Evolutionary conservation across 2,797 vertebrate genomes (phyloP).

Genomic region (Danio tinwini): DNA sequence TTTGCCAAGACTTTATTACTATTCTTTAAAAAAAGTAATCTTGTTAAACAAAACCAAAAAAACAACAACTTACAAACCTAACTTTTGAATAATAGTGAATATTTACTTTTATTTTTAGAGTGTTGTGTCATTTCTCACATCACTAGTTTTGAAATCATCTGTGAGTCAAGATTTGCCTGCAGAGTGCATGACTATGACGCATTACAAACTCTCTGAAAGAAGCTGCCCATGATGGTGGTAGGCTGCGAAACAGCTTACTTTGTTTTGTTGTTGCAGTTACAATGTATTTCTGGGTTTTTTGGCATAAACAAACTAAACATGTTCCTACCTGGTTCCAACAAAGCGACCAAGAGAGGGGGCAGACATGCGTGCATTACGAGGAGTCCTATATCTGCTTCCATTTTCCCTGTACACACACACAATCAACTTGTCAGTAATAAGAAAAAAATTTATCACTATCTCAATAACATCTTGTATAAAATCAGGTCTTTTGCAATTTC

Average conservation of each 20-base stretch:
- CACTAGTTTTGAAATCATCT: neutral
- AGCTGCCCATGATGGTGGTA: neutral
- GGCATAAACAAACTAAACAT: neutral
- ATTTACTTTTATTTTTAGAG: neutral
- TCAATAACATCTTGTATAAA: neutral
- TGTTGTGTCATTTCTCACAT: neutral
- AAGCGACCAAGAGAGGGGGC: constrained; percentile 93
- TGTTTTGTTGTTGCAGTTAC: neutral
- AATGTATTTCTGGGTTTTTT: constrained; percentile 7
- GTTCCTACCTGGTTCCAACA: constrained; percentile 85
- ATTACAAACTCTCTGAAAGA: constrained; percentile 6
- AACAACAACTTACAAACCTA: neutral
- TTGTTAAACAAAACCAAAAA: neutral
- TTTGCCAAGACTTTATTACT: neutral
- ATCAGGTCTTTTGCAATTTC: neutral
- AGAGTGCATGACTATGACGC: neutral
- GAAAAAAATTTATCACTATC: neutral
- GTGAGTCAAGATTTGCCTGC: neutral
- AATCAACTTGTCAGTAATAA: neutral
- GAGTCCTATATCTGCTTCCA: constrained; percentile 91
- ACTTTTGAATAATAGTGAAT: neutral
- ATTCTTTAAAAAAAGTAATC: neutral
- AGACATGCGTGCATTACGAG: constrained; percentile 93
- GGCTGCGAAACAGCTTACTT: neutral
- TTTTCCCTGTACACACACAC: constrained; percentile 81